Conservation (phyloP, 1,140 invertebrate species). For the Bombus turneri region DNA sequence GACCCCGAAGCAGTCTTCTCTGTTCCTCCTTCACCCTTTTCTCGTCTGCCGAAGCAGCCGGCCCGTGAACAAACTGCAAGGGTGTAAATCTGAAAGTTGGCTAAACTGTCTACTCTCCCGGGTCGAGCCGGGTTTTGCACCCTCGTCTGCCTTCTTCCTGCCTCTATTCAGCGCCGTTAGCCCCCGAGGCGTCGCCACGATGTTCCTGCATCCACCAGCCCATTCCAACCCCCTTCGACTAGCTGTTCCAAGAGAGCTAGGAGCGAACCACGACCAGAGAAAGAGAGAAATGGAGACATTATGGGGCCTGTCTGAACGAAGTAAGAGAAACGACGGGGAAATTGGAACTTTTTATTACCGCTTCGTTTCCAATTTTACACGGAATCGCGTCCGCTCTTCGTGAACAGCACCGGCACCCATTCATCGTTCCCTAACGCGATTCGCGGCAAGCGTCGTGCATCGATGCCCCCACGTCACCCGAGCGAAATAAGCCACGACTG, state of each 20-base stretch:
- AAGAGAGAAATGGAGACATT: not conserved
- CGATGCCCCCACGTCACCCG: constrained; percentile 12
- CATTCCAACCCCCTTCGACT: not conserved
- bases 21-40: not conserved
- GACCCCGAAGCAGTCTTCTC: not conserved
- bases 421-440: constrained; percentile 54
- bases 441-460: constrained; percentile 28
- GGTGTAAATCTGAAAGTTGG: constrained; percentile 80
- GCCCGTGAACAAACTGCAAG: constrained; percentile 76
- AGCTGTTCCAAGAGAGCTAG: not conserved
- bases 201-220: constrained; percentile 37
- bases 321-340: constrained; percentile 54
- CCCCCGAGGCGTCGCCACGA: constrained; percentile 57
- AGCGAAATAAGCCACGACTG: constrained; percentile 42
- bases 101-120: constrained; percentile 75
- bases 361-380: constrained; percentile 71
- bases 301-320: no score
- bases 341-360: constrained; percentile 72
- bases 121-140: constrained; percentile 61
- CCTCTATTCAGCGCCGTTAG: constrained; percentile 61
- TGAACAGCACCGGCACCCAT: constrained; percentile 15
- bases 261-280: constrained; percentile 11
- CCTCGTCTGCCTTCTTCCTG: constrained; percentile 49
- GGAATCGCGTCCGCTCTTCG: constrained; percentile 35
- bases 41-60: constrained; percentile 68